Percentiles rank a stretch among this genome's conserved stretches.
These are phyloP conservation scores for Lithosia quadra DNA, from an alignment of 2,888 invertebrate genomes.

Conservation along the genomic window DNA sequence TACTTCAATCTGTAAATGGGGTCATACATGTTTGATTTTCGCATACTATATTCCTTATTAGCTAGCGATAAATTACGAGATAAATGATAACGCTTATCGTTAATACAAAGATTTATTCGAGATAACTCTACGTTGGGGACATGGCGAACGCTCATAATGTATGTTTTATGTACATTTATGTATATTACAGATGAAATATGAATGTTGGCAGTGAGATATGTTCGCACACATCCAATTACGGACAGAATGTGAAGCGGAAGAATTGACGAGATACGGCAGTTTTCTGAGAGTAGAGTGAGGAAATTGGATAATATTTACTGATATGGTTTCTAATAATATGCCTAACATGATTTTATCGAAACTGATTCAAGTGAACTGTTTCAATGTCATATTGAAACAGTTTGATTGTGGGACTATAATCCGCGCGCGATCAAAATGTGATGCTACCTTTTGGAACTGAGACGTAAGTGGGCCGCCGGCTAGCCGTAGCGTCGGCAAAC, in stretches of 20 bases:
- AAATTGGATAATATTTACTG: conserved; percentile 10
- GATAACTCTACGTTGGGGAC: conserved; percentile 46
- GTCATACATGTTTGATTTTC: conserved; percentile 44
- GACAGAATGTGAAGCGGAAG: conserved; percentile 42
- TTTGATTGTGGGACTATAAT: not conserved
- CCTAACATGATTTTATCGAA: not conserved
- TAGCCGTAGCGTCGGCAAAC: too few species aligned
- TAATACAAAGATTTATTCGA: conserved; percentile 51
- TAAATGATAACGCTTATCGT: conserved; percentile 57
- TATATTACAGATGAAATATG: conserved; percentile 48
- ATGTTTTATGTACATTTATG: conserved; percentile 53
- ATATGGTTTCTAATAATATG: not conserved
- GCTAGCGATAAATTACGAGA: conserved; percentile 51
- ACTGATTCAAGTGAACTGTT: too few species aligned
- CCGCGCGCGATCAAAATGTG: too few species aligned
- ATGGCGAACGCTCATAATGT: conserved; percentile 43
- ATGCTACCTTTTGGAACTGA: too few species aligned
- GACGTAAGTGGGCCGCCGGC: too few species aligned
- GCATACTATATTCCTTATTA: conserved; percentile 37
- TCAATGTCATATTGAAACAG: too few species aligned
- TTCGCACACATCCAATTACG: conserved; percentile 46
- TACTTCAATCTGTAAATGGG: not conserved
- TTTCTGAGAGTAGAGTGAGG: not conserved
- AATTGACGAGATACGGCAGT: conserved; percentile 42
- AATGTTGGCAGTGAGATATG: conserved; percentile 38